Conservation (phyloP, 2,797 vertebrate genomes). For the Phoebastria nigripes region DNA sequence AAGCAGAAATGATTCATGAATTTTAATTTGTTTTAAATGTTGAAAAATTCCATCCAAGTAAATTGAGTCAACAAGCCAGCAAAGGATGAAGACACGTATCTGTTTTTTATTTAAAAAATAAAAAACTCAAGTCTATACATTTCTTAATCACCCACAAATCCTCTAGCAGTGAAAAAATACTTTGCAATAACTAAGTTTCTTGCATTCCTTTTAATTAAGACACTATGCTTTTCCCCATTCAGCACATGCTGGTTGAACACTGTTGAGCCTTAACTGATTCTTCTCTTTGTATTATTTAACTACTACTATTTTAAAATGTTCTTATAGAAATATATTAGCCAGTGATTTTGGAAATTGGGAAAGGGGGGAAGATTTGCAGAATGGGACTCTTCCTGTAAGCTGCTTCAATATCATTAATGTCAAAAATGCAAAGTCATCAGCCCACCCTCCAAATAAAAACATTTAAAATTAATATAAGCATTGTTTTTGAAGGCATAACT, state of each 20-base stretch:
- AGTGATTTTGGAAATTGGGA: background rate
- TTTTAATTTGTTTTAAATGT: constrained; percentile 60
- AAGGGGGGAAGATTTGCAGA: background rate
- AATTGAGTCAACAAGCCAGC: constrained; percentile 36
- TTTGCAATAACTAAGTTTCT: background rate
- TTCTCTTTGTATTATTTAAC: background rate
- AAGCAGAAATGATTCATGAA: constrained; percentile 49
- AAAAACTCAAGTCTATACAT: constrained; percentile 5
- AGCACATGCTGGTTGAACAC: background rate
- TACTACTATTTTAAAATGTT: background rate
- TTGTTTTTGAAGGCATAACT: background rate
- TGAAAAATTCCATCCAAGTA: constrained; percentile 44
- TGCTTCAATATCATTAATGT: background rate
- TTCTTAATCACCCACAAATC: constrained; percentile 26
- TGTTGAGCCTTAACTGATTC: background rate
- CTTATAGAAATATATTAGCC: background rate
- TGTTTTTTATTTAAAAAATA: constrained; percentile 38
- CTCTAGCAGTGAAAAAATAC: background rate
- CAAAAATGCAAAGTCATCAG: background rate
- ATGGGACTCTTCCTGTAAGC: background rate
- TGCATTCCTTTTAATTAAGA: constrained; percentile 25
- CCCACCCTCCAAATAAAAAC: background rate
- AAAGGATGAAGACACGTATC: constrained; percentile 23
- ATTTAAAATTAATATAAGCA: background rate
- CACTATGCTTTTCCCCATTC: background rate